Evolutionary conservation across 1,140 invertebrate genomes (phyloP).

Genomic region (Argopecten irradians): DNA sequence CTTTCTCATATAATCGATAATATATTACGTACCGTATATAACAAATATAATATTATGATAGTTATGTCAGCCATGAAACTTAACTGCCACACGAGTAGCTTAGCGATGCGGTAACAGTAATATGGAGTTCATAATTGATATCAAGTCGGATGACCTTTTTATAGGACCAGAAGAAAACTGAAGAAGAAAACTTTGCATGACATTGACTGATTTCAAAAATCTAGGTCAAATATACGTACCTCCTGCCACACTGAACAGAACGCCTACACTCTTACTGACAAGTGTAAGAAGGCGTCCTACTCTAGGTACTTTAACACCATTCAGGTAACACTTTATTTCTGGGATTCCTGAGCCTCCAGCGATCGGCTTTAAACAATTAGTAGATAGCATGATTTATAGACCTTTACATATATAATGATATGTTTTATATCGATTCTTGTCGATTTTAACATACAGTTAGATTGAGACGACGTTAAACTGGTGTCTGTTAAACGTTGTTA

Average conservation of each 20-base stretch:
- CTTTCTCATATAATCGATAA: not conserved
- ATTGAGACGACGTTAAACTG: not conserved
- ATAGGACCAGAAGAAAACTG: too few species aligned
- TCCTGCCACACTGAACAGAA: slow-evolving; percentile 69
- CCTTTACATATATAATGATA: not conserved
- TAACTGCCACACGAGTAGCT: too few species aligned
- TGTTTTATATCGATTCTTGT: not conserved
- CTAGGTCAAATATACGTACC: too few species aligned
- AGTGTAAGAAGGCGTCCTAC: slow-evolving; percentile 89
- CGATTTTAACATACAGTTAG: not conserved
- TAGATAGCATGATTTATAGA: not conserved
- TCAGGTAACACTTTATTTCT: slow-evolving; percentile 98
- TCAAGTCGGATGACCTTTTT: too few species aligned
- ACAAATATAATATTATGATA: too few species aligned
- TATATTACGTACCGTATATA: not conserved
- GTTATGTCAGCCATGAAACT: too few species aligned
- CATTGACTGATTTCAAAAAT: too few species aligned
- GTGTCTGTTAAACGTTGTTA: not conserved
- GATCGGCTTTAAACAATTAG: slow-evolving; percentile 82
- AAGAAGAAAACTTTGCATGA: too few species aligned
- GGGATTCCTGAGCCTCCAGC: slow-evolving; percentile 98
- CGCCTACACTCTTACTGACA: slow-evolving; percentile 89
- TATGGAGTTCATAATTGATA: too few species aligned
- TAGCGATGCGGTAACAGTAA: too few species aligned
- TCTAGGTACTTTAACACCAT: slow-evolving; percentile 88